Percentiles rank a stretch among this genome's conserved stretches.
phyloP scores from a whole-genome alignment of 2,888 invertebrate genomes.

The Lasioglossum oenotherae region DNA sequence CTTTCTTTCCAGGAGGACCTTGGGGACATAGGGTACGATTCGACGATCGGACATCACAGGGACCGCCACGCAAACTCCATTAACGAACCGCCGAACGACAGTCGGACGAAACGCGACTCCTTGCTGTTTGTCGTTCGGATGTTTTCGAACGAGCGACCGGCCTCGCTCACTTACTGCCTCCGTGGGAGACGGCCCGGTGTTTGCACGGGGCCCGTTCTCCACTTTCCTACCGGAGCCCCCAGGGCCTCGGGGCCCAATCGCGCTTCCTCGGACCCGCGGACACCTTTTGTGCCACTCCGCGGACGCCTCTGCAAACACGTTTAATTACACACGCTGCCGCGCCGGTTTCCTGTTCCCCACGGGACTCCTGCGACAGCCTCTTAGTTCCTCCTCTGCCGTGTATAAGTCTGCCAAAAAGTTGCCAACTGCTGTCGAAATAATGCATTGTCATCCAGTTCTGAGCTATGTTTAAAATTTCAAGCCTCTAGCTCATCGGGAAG shows the following conservation, averaged over 20 bases:
- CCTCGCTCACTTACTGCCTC: conserved; percentile 81
- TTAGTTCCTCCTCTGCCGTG: background rate
- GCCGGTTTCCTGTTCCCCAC: conserved; percentile 42
- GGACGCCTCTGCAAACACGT: conserved; percentile 70
- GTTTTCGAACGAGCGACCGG: conserved; percentile 82
- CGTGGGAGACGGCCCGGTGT: conserved; percentile 76
- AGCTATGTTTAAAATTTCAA: too few species aligned
- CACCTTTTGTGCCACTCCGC: conserved; percentile 71
- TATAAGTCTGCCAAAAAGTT: background rate
- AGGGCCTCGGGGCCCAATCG: conserved; percentile 16
- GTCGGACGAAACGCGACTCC: conserved; percentile 69
- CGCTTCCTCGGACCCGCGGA: conserved; percentile 64
- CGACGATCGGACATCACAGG: conserved; percentile 81
- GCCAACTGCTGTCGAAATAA: background rate
- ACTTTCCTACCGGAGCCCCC: conserved; percentile 41
- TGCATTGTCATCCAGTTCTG: too few species aligned
- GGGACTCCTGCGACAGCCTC: conserved; percentile 23
- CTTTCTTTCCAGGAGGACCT: conserved; percentile 36
- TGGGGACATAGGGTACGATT: conserved; percentile 41
- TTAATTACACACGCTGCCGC: conserved; percentile 58
- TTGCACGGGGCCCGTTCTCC: conserved; percentile 65
- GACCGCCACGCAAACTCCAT: conserved; percentile 84
- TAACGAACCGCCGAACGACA: conserved; percentile 80
- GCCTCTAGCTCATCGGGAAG: too few species aligned
- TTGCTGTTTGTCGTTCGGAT: conserved; percentile 83